These are phyloP conservation scores for Arge pagana DNA, from an alignment of 2,888 invertebrate species.

Conservation along the genomic window DNA sequence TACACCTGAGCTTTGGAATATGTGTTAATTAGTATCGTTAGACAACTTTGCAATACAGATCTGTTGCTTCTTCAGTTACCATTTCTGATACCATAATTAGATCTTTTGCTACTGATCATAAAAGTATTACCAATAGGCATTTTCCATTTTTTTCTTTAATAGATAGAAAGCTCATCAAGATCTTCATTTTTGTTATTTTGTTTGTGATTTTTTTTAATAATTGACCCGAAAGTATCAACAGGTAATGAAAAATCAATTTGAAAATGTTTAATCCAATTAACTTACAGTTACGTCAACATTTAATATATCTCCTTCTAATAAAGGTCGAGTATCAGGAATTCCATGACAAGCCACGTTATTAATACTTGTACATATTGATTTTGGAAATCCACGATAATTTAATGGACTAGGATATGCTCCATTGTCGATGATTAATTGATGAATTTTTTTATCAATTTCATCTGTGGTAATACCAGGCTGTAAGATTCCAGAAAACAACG, in stretches of 20 bases:
- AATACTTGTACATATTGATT: constrained; percentile 89
- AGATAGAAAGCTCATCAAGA: no score
- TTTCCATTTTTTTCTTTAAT: no score
- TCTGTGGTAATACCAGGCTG: constrained; percentile 85
- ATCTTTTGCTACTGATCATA: no score
- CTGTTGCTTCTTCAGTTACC: no score
- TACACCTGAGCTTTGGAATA: constrained; percentile 65
- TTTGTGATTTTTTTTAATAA: no score
- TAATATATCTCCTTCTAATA: constrained; percentile 85
- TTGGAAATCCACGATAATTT: constrained; percentile 82
- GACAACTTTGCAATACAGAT: no score
- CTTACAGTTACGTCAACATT: constrained; percentile 90
- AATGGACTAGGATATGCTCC: constrained; percentile 90
- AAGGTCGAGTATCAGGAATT: constrained; percentile 83
- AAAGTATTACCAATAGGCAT: no score
- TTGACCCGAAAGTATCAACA: no score
- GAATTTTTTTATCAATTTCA: constrained; percentile 77
- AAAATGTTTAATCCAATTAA: no score
- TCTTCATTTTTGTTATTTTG: no score
- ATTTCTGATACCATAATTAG: no score
- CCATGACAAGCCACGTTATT: constrained; percentile 94
- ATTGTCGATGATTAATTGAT: constrained; percentile 69
- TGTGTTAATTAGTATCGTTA: no score
- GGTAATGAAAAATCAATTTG: background rate
- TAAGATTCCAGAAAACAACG: constrained; percentile 23